Percentiles rank a stretch among this genome's conserved stretches.
Conservation (phyloP, 2,113 vertebrate species). For the Prionailurus bengalensis region DNA sequence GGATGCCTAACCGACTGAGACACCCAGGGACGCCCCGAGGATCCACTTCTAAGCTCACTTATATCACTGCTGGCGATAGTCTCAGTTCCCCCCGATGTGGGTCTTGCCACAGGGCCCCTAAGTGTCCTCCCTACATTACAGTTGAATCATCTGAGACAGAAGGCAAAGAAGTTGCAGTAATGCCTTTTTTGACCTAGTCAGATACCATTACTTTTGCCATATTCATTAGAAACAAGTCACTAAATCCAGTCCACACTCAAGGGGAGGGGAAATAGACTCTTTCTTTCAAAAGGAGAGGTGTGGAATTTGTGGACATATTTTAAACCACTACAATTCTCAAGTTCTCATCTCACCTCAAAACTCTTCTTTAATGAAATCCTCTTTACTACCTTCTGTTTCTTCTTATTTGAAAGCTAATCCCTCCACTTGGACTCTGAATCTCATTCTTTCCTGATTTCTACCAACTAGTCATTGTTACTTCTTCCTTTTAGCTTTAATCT, state of each 20-base stretch:
- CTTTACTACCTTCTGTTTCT: background rate
- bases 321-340: background rate
- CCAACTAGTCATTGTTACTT: background rate
- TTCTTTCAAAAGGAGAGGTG: background rate
- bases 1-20: no score
- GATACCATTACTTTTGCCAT: background rate
- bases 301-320: background rate
- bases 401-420: background rate
- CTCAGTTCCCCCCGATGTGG: background rate
- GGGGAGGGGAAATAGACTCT: background rate
- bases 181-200: background rate
- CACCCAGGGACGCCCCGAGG: no score
- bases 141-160: background rate
- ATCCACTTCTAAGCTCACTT: background rate
- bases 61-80: background rate
- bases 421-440: background rate
- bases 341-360: background rate
- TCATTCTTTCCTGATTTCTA: background rate
- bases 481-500: background rate
- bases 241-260: background rate
- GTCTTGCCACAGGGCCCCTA: background rate
- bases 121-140: background rate
- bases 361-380: background rate
- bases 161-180: background rate
- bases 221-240: background rate